Base-by-base conservation (phyloP, 2,113 vertebrate species). In the Hypomesus transpacificus region DNA sequence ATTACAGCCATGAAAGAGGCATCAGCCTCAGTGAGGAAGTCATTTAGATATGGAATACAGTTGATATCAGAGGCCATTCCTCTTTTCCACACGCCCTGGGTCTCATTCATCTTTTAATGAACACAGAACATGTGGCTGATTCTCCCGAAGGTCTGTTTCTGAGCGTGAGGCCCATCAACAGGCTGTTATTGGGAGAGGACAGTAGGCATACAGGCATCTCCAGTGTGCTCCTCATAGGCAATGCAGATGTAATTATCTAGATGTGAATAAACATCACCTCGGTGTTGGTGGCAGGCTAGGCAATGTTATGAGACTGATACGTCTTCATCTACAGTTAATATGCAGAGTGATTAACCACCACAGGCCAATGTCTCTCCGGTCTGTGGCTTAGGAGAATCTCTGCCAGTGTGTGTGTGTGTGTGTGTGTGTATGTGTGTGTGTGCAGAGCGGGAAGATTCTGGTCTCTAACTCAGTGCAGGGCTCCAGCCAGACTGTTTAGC, bases 321-420 rank as follows among this genome's bases (percentile, higher is more conserved):
- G 75, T 84, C 66, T 71, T 85, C 57, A 75, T 75, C 62, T 20
- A 74, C 68, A 56, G 70, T 58, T 80, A 69, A 69, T 76, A 75
- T 85, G 11, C 74, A 76, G 24, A 26, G 75, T 78, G 72, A 83
- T 85, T 83, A 85, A 75, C 84, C 76, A 75, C 84, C 76, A 39
- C 76, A 78, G 69, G 77, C 16, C 24, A 21, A 31, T 75, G 64
- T 84, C 71, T 72, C 34, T 50, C 64, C n/a, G n/a, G 75, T 70
- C 68, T 76, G 71, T 71, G 70, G 66, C 67, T 74, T 66, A 62
- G 68, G 72, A 68, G 24, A 66, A 46, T 80, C 17, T 74, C 66
- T 75, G 39, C 9, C 1, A 1, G 39, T 46, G 39, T 46, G 7
- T 46, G 39, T 46, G 39, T 46, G 9, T 6, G 6, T 39, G 6